These are phyloP conservation scores for Wiebesia pumilae DNA, from an alignment of 1,140 invertebrate genomes.

Conservation along the genomic window DNA sequence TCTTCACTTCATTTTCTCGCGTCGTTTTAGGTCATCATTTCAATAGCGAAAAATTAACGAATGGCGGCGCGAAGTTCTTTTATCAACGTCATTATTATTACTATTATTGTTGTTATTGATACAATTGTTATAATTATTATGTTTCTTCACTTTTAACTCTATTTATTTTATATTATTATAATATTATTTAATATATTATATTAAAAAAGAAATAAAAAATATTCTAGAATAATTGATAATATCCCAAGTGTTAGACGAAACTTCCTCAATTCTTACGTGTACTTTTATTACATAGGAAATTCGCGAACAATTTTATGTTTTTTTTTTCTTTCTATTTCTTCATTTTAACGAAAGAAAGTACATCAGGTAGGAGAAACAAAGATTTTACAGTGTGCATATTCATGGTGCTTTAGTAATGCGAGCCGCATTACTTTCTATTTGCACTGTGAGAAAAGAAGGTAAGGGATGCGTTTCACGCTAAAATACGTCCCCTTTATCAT, in stretches of 20 bases:
- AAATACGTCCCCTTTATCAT: conserved; percentile 23
- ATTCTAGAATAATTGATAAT: conserved; percentile 37
- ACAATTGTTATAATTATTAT: conserved; percentile 40
- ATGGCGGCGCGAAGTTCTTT: background rate
- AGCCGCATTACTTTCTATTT: conserved; percentile 61
- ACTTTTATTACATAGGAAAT: background rate
- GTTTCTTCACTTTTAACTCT: background rate
- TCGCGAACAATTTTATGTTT: conserved; percentile 32
- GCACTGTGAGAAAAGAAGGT: conserved; percentile 46
- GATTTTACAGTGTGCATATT: conserved; percentile 12
- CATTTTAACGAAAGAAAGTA: conserved; percentile 32
- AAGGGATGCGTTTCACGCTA: conserved; percentile 38
- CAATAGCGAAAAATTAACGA: conserved; percentile 43
- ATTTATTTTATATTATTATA: too few relatives aligned
- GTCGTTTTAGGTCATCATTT: conserved; percentile 31
- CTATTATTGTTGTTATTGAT: conserved; percentile 34
- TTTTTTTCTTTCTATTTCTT: background rate
- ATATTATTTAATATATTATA: too few relatives aligned
- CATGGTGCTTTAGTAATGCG: conserved; percentile 57
- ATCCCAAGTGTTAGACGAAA: conserved; percentile 7
- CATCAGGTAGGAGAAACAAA: conserved; percentile 24
- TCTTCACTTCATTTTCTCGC: conserved; percentile 35
- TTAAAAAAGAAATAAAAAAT: conserved; percentile 10
- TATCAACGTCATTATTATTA: background rate
- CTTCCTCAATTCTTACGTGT: conserved; percentile 45